Base-by-base conservation (phyloP, 2,888 invertebrate genomes). In the Phania funesta region DNA sequence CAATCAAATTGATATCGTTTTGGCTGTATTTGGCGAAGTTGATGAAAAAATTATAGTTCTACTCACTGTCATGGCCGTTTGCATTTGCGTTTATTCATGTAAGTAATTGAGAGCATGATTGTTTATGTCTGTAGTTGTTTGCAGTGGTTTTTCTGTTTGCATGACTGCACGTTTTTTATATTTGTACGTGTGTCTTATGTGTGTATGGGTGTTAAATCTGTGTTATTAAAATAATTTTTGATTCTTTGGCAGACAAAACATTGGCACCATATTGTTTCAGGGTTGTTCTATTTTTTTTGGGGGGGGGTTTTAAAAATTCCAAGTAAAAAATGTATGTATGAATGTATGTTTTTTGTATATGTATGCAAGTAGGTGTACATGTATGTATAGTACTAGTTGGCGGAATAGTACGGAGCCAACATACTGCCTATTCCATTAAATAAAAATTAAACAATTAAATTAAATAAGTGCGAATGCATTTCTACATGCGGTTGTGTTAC, bases 21-120 rank as follows among this genome's bases (percentile, higher is more conserved):
- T 87, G 50, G 26, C 85, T 38, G 65, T 86, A 60, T 75, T 89
- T 67, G 79, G 83, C 75, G 87, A 86, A 83, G 86, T 92, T 82
- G 87, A 91, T 81, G 88, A 89, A 77, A 86, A 89, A 80, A 87
- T 89, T 18, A 82, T 90, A 71, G 87, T 88, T 26, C 86, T 91
- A 46, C 85, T 91, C 68, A 91, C 83, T 84, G 89, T 91, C 60
- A 90, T 93, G 85, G 91, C 92, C 77, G 87, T 93, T 56, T 91
- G 92, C 65, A 91, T 92, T n/a, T 86, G 93, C 58, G 90, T 92
- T 44, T 93, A 93, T 85, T 90, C 91, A 38, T 92, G 93, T 93
- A 86, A 92, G 93, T 93, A 86, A 48, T 35, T 71, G 29, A 1
- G n/a, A 22, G 4, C 0, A 13, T 18, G 0, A 11, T 32, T 32